Conservation (phyloP, 1,140 invertebrate species). For the Drosophila willistoni region DNA sequence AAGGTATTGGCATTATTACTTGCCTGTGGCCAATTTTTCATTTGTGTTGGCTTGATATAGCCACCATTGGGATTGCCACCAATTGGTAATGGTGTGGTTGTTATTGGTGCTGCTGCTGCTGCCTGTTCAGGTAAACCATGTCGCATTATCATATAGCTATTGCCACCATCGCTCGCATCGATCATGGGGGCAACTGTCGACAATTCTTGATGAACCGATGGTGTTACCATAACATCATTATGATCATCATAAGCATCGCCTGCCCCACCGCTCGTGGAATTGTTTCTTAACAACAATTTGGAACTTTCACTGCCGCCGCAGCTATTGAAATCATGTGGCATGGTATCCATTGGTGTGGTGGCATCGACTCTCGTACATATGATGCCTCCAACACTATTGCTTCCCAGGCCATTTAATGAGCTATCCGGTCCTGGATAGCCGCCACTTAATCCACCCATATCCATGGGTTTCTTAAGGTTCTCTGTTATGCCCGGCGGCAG, state of each 20-base stretch:
- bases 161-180: slow-evolving; percentile 17
- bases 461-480: slow-evolving; percentile 53
- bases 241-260: slow-evolving; percentile 34
- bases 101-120: neutral
- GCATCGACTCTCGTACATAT: slow-evolving; percentile 51
- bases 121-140: slow-evolving; percentile 30
- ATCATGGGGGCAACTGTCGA: neutral
- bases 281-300: slow-evolving; percentile 57
- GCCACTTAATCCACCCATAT: slow-evolving; percentile 31
- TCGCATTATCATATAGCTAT: slow-evolving; percentile 54
- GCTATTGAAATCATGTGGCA: slow-evolving; percentile 62
- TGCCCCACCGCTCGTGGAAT: slow-evolving; percentile 31
- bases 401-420: neutral
- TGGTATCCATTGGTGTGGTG: slow-evolving; percentile 43
- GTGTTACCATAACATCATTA: neutral
- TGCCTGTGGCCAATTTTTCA: slow-evolving; percentile 54
- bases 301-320: slow-evolving; percentile 66
- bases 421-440: slow-evolving; percentile 10
- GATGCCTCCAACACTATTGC: slow-evolving; percentile 38
- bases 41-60: slow-evolving; percentile 69
- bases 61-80: slow-evolving; percentile 24
- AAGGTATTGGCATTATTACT: slow-evolving; percentile 37
- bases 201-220: slow-evolving; percentile 7
- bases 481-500: slow-evolving; percentile 63
- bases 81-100: neutral